Conservation (phyloP, 64 coral and sea anemone species). For the Pocillopora verrucosa region DNA sequence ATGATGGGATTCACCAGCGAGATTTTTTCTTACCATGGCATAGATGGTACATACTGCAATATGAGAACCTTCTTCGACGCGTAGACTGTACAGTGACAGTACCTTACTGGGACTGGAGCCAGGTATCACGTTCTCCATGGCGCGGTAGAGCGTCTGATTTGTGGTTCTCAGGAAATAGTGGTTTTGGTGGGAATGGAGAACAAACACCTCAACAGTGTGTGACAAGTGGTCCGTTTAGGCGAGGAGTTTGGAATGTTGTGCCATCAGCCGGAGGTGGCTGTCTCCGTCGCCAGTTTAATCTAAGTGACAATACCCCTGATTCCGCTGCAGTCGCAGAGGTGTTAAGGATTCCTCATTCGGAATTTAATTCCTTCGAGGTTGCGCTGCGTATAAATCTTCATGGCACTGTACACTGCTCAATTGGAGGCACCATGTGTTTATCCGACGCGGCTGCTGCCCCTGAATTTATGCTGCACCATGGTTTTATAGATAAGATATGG, state of each 20-base stretch:
- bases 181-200: slow-evolving; percentile 61
- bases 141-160: background rate
- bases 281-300: slow-evolving; percentile 2
- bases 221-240: slow-evolving; percentile 47
- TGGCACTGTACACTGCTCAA: slow-evolving; percentile 51
- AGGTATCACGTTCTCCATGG: slow-evolving; percentile 13
- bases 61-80: slow-evolving; percentile 71
- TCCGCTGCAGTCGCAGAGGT: slow-evolving; percentile 7
- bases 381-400: slow-evolving; percentile 1
- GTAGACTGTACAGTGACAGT: slow-evolving; percentile 68
- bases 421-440: slow-evolving; percentile 49
- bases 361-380: slow-evolving; percentile 45
- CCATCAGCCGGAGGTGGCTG: slow-evolving; percentile 7
- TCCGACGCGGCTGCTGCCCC: slow-evolving; percentile 44
- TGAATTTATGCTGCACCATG: slow-evolving; percentile 57
- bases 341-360: background rate
- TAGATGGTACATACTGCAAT: slow-evolving; percentile 77
- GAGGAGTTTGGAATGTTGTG: slow-evolving; percentile 20
- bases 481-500: slow-evolving; percentile 65
- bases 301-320: slow-evolving; percentile 15
- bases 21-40: slow-evolving; percentile 69
- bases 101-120: slow-evolving; percentile 69
- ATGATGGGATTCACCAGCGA: slow-evolving; percentile 7
- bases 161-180: slow-evolving; percentile 46
- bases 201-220: background rate